These are phyloP conservation scores for Aurelia aurita complex sp. Pacific DNA, from an alignment of 30 jellyfish, hydroid and myxozoan species.

Conservation along the genomic window DNA sequence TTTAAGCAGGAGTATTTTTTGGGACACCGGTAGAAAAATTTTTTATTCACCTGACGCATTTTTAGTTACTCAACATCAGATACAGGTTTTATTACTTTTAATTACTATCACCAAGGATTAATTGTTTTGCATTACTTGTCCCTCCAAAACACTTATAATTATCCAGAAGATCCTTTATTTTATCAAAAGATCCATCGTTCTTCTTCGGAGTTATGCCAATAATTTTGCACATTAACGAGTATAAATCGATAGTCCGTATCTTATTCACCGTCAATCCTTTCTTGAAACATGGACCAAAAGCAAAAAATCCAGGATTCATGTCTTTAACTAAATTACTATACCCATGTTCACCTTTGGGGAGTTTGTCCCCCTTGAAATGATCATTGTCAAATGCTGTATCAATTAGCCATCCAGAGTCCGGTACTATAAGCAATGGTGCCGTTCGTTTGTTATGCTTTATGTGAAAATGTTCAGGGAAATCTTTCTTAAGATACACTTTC, in stretches of 20 bases:
- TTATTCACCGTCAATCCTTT: slow-evolving; percentile 23
- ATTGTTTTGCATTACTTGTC: background rate
- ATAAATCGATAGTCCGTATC: slow-evolving; percentile 72
- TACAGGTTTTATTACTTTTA: no score
- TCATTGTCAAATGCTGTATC: slow-evolving; percentile 29
- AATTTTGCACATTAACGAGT: slow-evolving; percentile 76
- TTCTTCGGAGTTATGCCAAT: slow-evolving; percentile 52
- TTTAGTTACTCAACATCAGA: no score
- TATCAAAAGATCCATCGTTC: slow-evolving; percentile 71
- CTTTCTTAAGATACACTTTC: slow-evolving; percentile 75
- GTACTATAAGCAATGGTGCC: slow-evolving; percentile 72
- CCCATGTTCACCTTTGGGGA: slow-evolving; percentile 91
- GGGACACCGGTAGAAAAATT: background rate
- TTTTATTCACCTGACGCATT: background rate
- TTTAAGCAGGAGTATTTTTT: background rate
- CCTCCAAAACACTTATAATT: background rate
- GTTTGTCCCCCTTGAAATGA: slow-evolving; percentile 49
- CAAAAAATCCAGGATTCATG: slow-evolving; percentile 91
- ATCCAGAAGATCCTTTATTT: slow-evolving; percentile 36
- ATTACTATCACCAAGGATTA: background rate
- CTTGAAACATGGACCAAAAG: slow-evolving; percentile 82
- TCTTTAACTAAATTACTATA: slow-evolving; percentile 53
- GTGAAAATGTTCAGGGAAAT: slow-evolving; percentile 76
- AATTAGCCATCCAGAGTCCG: slow-evolving; percentile 92
- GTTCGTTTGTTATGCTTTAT: slow-evolving; percentile 63